A percentile compares a stretch with the other conserved stretches of the same genome.
Evolutionary conservation across 2,797 vertebrate species (phyloP).

Genomic region (Tragopan temminckii): DNA sequence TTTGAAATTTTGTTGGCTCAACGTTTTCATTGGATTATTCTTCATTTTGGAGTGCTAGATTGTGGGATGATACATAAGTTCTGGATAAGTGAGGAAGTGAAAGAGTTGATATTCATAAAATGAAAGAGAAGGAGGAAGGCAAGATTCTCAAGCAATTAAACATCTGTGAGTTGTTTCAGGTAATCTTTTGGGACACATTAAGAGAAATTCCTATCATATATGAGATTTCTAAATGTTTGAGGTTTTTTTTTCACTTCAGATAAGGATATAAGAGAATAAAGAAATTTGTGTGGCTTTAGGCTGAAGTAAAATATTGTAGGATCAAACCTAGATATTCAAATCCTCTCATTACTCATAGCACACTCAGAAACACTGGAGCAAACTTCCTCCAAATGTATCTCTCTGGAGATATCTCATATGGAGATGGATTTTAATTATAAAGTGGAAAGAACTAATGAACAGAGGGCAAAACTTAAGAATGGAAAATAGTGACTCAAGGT

Average conservation of each 20-base stretch:
- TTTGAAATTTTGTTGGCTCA: neutral
- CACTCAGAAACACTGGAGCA: neutral
- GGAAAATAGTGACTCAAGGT: neutral
- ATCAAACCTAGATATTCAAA: neutral
- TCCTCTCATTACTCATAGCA: neutral
- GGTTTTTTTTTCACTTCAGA: neutral
- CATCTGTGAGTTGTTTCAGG: neutral
- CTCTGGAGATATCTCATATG: neutral
- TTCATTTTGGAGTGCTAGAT: neutral
- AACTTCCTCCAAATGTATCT: neutral
- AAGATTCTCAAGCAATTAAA: neutral
- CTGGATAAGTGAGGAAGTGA: neutral
- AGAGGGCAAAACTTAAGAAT: neutral
- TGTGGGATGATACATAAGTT: neutral
- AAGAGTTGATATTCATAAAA: neutral
- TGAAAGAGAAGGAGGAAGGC: neutral
- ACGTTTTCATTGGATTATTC: neutral
- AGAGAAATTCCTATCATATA: neutral
- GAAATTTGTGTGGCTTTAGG: neutral
- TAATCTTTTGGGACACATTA: neutral
- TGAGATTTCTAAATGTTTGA: neutral
- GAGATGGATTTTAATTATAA: neutral
- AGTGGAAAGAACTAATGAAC: neutral
- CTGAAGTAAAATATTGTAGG: neutral
- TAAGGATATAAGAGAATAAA: neutral